A percentile compares a stretch with the other conserved stretches of the same genome.
Conservation (phyloP, 2,797 vertebrate species). For the Channallabes apus region DNA sequence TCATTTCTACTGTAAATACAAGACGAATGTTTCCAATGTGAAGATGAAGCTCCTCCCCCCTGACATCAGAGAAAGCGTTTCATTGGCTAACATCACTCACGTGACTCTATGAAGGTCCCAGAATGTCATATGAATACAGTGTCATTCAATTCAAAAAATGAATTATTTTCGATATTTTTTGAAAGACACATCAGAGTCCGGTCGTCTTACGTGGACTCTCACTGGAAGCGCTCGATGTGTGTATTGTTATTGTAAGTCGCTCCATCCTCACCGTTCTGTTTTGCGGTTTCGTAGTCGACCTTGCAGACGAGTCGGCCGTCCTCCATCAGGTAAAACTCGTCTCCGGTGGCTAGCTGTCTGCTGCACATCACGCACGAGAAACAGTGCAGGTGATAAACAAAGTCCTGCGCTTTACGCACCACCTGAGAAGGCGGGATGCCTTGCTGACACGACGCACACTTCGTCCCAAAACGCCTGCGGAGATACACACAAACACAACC, state of each 20-base stretch:
- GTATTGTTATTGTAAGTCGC: not conserved
- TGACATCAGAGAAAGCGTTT: not conserved
- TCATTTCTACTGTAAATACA: slow-evolving; percentile 3
- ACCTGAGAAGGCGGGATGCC: slow-evolving; percentile 98
- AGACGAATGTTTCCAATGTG: not conserved
- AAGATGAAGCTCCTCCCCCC: not conserved
- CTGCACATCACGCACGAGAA: slow-evolving; percentile 97
- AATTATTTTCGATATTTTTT: not conserved
- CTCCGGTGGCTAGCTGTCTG: slow-evolving; percentile 94
- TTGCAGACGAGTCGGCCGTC: slow-evolving; percentile 97
- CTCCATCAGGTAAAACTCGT: slow-evolving; percentile 98
- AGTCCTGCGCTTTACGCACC: slow-evolving; percentile 94
- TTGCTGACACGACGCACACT: slow-evolving; percentile 96
- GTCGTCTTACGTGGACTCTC: not conserved
- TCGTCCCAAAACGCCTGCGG: slow-evolving; percentile 94
- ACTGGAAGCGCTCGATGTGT: not conserved
- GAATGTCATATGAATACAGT: not conserved
- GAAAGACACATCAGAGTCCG: not conserved
- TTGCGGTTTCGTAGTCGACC: slow-evolving; percentile 95
- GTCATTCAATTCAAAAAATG: not conserved
- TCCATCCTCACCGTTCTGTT: slow-evolving; percentile 86
- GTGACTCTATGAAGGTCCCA: not conserved
- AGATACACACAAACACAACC: slow-evolving; percentile 20
- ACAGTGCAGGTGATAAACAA: slow-evolving; percentile 97
- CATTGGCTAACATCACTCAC: not conserved